Conservation (phyloP, 2,888 invertebrate genomes). For the Microctonus brassicae region DNA sequence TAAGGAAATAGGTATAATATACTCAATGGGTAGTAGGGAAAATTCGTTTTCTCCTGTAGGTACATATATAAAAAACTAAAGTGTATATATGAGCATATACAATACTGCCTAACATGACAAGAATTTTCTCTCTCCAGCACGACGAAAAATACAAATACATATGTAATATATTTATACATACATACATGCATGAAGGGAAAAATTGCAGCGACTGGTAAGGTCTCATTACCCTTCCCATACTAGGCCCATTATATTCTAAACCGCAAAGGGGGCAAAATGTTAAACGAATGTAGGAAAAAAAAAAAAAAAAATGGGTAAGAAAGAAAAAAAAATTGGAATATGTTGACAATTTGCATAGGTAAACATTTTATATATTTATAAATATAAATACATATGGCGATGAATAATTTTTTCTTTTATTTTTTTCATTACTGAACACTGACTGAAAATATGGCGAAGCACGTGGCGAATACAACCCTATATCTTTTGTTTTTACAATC, state of each 20-base stretch:
- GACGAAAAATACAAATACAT: too few species aligned
- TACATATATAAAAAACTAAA: neutral
- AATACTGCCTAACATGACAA: neutral
- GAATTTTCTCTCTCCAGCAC: neutral
- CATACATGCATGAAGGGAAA: neutral
- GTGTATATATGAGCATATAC: neutral
- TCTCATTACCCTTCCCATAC: slow-evolving; percentile 63
- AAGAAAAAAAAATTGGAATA: neutral
- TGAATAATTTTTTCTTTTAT: neutral
- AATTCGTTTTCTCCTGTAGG: slow-evolving; percentile 27
- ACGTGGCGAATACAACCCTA: neutral
- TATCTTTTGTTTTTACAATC: too few species aligned
- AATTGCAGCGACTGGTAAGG: slow-evolving; percentile 45
- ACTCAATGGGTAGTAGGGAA: slow-evolving; percentile 10
- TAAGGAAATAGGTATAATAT: neutral
- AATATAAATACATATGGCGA: slow-evolving; percentile 29
- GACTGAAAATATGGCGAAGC: neutral
- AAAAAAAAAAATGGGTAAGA: neutral
- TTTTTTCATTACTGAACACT: neutral
- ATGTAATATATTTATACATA: slow-evolving; percentile 19
- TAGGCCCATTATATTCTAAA: slow-evolving; percentile 62
- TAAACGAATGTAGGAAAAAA: slow-evolving; percentile 38
- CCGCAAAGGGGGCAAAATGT: slow-evolving; percentile 62
- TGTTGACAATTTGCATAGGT: slow-evolving; percentile 19
- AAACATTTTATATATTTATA: slow-evolving; percentile 27